Conservation (phyloP, 2,797 vertebrate species). For the Heliangelus exortis region DNA sequence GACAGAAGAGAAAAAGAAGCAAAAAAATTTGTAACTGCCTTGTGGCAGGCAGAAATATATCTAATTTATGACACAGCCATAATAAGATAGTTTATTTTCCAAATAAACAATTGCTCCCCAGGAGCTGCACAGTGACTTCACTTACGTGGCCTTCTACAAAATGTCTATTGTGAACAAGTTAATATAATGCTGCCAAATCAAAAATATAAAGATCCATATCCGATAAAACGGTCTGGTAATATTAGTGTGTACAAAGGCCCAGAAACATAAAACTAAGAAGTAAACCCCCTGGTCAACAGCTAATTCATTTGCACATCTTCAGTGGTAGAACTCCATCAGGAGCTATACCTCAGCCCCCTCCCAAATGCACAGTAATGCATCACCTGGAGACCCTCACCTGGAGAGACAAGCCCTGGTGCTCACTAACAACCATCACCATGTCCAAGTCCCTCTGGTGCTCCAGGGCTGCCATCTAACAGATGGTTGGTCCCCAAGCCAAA, state of each 20-base stretch:
- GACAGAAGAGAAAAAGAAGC: not conserved
- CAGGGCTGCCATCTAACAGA: not conserved
- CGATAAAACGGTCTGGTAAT: not conserved
- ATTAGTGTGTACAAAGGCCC: not conserved
- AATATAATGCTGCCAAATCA: not conserved
- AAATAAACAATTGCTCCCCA: not conserved
- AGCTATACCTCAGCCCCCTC: not conserved
- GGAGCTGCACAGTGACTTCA: not conserved
- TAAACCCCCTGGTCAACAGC: not conserved
- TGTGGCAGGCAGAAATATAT: conserved; percentile 10
- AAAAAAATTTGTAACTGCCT: not conserved
- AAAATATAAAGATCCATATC: not conserved
- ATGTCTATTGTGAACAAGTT: not conserved
- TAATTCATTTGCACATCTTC: not conserved
- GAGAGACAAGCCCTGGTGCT: not conserved
- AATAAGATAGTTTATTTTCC: conserved; percentile 25
- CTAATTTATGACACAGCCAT: conserved; percentile 15
- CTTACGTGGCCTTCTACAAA: not conserved
- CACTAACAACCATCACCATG: accelerated
- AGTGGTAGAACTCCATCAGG: not conserved
- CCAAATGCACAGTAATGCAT: not conserved
- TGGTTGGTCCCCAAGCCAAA: not conserved
- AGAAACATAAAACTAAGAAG: not conserved
- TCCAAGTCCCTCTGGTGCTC: not conserved
- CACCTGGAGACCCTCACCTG: not conserved